Evolutionary conservation across 2,888 invertebrate species (phyloP), one percentile per base, ranked within the genome.

Genomic region (Thumatha senex): DNA sequence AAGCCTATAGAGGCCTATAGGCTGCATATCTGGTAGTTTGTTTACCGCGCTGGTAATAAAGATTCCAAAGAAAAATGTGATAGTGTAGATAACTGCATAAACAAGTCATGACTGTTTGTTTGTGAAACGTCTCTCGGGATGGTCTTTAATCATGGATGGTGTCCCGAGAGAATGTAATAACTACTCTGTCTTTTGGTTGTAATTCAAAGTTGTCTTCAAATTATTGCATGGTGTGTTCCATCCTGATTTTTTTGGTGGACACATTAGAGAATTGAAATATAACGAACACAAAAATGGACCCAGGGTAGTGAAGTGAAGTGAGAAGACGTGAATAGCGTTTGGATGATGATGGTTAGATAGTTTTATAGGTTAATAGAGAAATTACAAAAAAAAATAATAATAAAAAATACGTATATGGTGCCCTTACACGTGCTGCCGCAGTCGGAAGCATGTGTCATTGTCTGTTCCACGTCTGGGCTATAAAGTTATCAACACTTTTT

Each of bases 401-500:
- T 53, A 63, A 60, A 70, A 61, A 66, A 62, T 58, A 57, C 54
- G 60, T 56, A 57, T 62, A 63, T 43, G 54, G 53, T 64, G 63
- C 64, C 67, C 71, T 67, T 63, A 61, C 58, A 65, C 56, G 64
- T 63, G 63, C 43, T 61, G 52, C 51, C 61, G 48, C 52, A 68
- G 57, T 72, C 71, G 73, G 70, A 77, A 75, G 73, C 61, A 56
- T 75, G 77, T 72, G 73, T 76, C 74, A 77, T 68, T 63, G 76
- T 78, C 76, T 80, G 73, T 69, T 65, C 73, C 75, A 70, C 70
- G 82, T 82, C 80, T 82, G 80, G 70, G 72, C 70, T 71, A 76
- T 79, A 80, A 82, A 82, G 63, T 67, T 74, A 74, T 73, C 75
- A 72, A 61, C 70, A 57, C 62, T 72, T 80, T 81, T 80, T 61